phyloP scores from a whole-genome alignment of 2,113 vertebrate genomes.

The Tiliqua scincoides region DNA sequence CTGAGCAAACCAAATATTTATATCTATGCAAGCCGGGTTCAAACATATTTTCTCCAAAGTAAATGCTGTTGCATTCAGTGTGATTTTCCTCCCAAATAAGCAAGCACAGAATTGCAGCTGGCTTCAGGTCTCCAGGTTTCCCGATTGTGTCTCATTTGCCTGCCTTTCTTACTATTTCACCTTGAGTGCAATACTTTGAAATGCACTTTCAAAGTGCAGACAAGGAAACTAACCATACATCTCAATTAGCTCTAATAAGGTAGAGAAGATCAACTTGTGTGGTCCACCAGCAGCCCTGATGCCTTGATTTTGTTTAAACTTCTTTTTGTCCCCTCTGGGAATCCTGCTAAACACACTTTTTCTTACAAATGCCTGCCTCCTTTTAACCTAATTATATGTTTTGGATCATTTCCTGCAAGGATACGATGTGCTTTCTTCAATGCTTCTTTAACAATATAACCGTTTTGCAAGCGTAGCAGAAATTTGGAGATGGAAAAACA shows the following conservation, averaged over 20 bases:
- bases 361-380: slow-evolving; percentile 29
- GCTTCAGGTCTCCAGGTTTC: fast-evolving
- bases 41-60: not conserved
- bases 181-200: not conserved
- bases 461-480: slow-evolving; percentile 59
- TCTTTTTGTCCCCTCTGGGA: not conserved
- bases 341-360: not conserved
- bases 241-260: not conserved
- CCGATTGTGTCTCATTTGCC: fast-evolving
- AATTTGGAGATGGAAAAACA: slow-evolving; percentile 49
- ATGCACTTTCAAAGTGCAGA: not conserved
- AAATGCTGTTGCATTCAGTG: not conserved
- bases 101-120: not conserved
- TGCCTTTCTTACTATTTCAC: not conserved
- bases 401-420: slow-evolving; percentile 51
- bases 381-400: slow-evolving; percentile 54
- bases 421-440: slow-evolving; percentile 54
- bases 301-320: not conserved
- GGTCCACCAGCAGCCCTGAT: not conserved
- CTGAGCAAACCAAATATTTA: not conserved
- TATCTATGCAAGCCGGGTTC: not conserved
- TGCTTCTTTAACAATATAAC: slow-evolving; percentile 58
- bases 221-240: fast-evolving
- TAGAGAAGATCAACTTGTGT: not conserved
- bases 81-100: not conserved